phyloP scores from a whole-genome alignment of 2,888 invertebrate species.

The Mythimna ferrago region DNA sequence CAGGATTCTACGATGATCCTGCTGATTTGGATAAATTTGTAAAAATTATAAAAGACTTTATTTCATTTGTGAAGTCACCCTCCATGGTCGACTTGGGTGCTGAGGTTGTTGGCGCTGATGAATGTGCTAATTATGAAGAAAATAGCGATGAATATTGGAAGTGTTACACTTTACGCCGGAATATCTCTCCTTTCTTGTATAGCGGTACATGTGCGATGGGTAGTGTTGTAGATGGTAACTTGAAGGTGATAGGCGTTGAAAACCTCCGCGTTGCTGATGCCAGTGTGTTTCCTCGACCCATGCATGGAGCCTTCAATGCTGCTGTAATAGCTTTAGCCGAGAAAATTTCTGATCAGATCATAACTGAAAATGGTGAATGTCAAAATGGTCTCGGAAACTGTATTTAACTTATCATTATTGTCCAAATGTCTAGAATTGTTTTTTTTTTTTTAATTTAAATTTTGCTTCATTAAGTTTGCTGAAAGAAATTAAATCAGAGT shows the following conservation, averaged over 20 bases:
- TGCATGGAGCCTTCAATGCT: slow-evolving; percentile 90
- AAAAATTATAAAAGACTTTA: slow-evolving; percentile 47
- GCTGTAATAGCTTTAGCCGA: slow-evolving; percentile 67
- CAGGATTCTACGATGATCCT: slow-evolving; percentile 27
- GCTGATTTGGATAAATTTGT: slow-evolving; percentile 45
- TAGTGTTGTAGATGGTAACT: slow-evolving; percentile 92
- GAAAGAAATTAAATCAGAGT: background rate
- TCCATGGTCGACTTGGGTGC: slow-evolving; percentile 57
- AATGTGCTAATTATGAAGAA: slow-evolving; percentile 55
- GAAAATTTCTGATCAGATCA: slow-evolving; percentile 21
- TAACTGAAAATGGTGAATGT: background rate
- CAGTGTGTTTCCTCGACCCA: slow-evolving; percentile 82
- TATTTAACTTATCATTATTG: background rate
- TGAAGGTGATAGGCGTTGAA: slow-evolving; percentile 71
- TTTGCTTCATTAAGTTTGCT: background rate
- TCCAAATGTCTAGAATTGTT: background rate
- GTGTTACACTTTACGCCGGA: slow-evolving; percentile 75
- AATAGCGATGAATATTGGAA: slow-evolving; percentile 61
- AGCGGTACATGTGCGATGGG: slow-evolving; percentile 94
- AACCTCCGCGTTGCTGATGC: slow-evolving; percentile 66
- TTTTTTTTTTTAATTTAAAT: background rate
- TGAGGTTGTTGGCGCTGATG: slow-evolving; percentile 56
- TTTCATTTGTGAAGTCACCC: slow-evolving; percentile 50
- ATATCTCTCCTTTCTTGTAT: slow-evolving; percentile 92
- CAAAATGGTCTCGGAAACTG: no score